These are phyloP conservation scores for Premnoplex brunnescens DNA, from an alignment of 2,797 vertebrate genomes.

Conservation along the genomic window DNA sequence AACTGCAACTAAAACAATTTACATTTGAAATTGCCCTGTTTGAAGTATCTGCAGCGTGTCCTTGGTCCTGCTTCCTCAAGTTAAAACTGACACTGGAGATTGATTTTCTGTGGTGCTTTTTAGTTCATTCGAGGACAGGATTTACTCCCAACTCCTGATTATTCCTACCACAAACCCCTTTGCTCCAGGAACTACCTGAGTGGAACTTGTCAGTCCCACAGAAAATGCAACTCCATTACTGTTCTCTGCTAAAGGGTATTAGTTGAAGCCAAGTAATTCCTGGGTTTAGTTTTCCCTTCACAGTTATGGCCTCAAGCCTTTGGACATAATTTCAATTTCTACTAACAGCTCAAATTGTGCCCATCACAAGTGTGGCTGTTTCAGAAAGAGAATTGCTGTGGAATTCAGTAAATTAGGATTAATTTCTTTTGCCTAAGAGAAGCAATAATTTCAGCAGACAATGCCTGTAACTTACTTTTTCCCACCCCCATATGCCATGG, in stretches of 20 bases:
- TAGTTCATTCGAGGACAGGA: neutral
- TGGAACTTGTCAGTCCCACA: neutral
- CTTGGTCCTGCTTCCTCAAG: neutral
- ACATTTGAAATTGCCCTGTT: neutral
- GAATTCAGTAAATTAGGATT: constrained; percentile 7
- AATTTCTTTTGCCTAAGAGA: constrained; percentile 15
- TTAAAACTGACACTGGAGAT: neutral
- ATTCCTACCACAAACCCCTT: neutral
- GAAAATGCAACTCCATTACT: neutral
- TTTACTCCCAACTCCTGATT: neutral
- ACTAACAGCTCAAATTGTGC: neutral
- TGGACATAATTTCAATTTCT: neutral
- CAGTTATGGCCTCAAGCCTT: neutral
- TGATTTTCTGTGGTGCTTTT: neutral
- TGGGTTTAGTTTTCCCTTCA: neutral
- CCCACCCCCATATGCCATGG: neutral
- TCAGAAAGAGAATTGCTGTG: neutral
- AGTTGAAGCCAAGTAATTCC: neutral
- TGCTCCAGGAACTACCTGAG: neutral
- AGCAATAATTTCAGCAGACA: neutral
- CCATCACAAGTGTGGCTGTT: neutral
- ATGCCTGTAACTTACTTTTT: neutral
- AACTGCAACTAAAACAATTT: neutral
- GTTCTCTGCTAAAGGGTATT: neutral
- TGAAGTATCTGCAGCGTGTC: neutral